Conservation (phyloP, 2,888 invertebrate genomes). For the Conus canariensis region DNA sequence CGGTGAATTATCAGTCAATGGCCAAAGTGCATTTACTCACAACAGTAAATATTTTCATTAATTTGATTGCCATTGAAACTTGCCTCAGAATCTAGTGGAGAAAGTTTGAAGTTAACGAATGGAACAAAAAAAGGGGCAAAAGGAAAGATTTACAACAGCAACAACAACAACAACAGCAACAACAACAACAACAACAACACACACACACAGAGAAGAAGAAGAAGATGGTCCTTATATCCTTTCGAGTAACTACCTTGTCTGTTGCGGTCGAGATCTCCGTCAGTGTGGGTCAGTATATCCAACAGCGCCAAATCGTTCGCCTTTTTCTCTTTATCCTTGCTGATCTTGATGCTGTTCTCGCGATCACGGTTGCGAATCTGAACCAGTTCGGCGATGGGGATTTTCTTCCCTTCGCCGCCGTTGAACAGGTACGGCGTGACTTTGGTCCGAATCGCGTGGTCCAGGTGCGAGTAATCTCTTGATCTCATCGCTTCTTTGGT, state of each 20-base stretch:
- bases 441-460: slow-evolving; percentile 93
- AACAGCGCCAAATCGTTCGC: slow-evolving; percentile 71
- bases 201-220: neutral
- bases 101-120: too few relatives aligned
- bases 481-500: slow-evolving; percentile 73
- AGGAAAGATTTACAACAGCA: neutral
- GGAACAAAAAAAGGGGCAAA: neutral
- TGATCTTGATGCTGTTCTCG: slow-evolving; percentile 48
- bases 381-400: slow-evolving; percentile 93
- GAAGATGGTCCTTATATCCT: too few relatives aligned
- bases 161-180: neutral
- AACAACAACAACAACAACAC: slow-evolving; percentile 3
- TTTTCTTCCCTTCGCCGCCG: slow-evolving; percentile 93
- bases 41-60: too few relatives aligned
- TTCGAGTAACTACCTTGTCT: neutral
- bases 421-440: slow-evolving; percentile 95
- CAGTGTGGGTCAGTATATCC: slow-evolving; percentile 65
- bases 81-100: too few relatives aligned
- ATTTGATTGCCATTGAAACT: too few relatives aligned
- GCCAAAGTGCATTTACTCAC: too few relatives aligned
- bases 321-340: slow-evolving; percentile 59
- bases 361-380: slow-evolving; percentile 81
- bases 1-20: too few relatives aligned
- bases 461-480: slow-evolving; percentile 84
- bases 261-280: slow-evolving; percentile 58